A percentile compares a stretch with the other conserved stretches of the same genome.
These are phyloP conservation scores for Leptogaster cylindrica DNA, from an alignment of 2,888 invertebrate genomes.

Conservation along the genomic window DNA sequence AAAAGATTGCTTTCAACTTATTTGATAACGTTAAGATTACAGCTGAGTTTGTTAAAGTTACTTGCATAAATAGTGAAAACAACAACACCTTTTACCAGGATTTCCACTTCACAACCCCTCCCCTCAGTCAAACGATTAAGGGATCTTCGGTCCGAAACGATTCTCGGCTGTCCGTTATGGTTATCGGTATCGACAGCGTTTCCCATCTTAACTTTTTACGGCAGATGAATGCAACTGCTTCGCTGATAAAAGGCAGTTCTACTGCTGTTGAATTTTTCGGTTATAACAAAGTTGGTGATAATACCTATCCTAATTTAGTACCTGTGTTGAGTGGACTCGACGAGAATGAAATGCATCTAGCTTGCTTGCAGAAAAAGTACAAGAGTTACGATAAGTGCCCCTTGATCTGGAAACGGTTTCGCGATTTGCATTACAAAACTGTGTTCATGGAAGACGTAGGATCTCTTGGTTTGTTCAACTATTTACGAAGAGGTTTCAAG, in stretches of 20 bases:
- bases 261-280: slow-evolving; percentile 81
- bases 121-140: background rate
- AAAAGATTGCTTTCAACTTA: slow-evolving; percentile 50
- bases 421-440: slow-evolving; percentile 75
- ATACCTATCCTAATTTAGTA: slow-evolving; percentile 89
- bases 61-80: slow-evolving; percentile 65
- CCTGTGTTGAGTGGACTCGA: slow-evolving; percentile 78
- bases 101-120: slow-evolving; percentile 64
- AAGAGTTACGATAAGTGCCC: slow-evolving; percentile 78
- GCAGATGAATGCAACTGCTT: slow-evolving; percentile 77
- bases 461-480: slow-evolving; percentile 81
- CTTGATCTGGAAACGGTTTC: slow-evolving; percentile 84
- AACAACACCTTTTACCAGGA: slow-evolving; percentile 69
- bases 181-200: slow-evolving; percentile 85
- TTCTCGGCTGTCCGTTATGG: too few relatives aligned
- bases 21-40: slow-evolving; percentile 51
- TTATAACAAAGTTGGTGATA: slow-evolving; percentile 93
- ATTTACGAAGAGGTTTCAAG: slow-evolving; percentile 76
- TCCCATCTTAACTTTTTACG: slow-evolving; percentile 85
- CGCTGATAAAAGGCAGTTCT: slow-evolving; percentile 66
- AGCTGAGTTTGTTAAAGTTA: slow-evolving; percentile 74
- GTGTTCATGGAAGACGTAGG: slow-evolving; percentile 84
- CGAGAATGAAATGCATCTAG: slow-evolving; percentile 68
- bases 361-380: slow-evolving; percentile 67
- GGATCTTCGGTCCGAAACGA: too few relatives aligned